Evolutionary conservation across 2,888 invertebrate species (phyloP), one percentile per base, ranked within the genome.

Genomic region (Sesia apiformis): DNA sequence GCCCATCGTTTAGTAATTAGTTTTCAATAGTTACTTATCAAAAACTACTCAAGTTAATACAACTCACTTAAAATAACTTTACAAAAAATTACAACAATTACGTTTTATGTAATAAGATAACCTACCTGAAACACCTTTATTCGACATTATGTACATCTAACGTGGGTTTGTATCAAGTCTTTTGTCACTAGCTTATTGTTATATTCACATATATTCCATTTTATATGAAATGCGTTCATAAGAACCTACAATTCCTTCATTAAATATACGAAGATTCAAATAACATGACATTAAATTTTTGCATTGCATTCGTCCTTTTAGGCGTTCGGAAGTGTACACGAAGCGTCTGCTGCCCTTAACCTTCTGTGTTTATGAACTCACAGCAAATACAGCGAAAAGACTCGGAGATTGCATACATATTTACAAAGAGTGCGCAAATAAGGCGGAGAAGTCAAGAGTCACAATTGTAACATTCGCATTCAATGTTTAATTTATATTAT

Each of bases 11-110:
- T 74, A 75, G 62, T 23, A 23, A 76, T 79, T 76, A 7, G 39
- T 52, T 23, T 23, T 81, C 72, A 81, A 84, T 84, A 78, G 81
- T 84, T 81, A 85, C 84, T 86, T 88, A 88, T 88, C 84, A 88
- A 89, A 89, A 89, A 86, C 89, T 89, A 88, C 89, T 70, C 74
- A 70, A 83, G 79, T 76, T 65, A 84, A 78, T 75, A 80, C 70
- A 76, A 76, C 62, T 76, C 69, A 78, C 80, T 80, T 83, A 81
- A 79, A 81, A 65, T 79, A 84, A 83, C 76, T 82, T 77, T 88
- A 85, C 84, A 86, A 81, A 84, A 80, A 81, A 81, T 80, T 83
- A 83, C 83, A 84, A 85, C 81, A 72, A 76, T 70, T 50, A 70
- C 68, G 69, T 72, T 70, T 74, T 68, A 69, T 51, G 41, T 49